These are phyloP conservation scores for Cataglyphis rosenhaueri DNA, from an alignment of 2,888 invertebrate genomes.

Conservation along the genomic window DNA sequence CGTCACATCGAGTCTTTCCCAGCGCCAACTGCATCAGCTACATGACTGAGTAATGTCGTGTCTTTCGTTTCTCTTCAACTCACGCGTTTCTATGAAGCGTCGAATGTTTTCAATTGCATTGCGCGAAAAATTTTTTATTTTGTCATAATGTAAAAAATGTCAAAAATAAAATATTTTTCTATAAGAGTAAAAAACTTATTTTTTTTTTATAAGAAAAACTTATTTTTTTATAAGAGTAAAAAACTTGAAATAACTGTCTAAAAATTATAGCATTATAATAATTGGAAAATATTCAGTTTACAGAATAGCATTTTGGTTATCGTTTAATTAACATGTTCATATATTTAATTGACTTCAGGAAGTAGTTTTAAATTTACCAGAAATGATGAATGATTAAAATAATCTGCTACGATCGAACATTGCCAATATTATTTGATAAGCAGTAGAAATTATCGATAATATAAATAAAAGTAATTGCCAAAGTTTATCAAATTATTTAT, in stretches of 20 bases:
- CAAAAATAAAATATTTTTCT: background rate
- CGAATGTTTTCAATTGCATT: conserved; percentile 22
- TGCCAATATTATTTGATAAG: background rate
- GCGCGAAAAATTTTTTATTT: background rate
- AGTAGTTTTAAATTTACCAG: background rate
- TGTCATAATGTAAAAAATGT: background rate
- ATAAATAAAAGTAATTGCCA: background rate
- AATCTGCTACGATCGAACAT: background rate
- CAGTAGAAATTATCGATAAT: background rate
- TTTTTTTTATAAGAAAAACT: too few species aligned
- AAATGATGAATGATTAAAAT: background rate
- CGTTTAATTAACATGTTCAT: background rate
- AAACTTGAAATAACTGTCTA: background rate
- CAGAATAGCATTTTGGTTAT: background rate
- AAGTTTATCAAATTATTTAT: background rate
- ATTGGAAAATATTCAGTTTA: conserved; percentile 4
- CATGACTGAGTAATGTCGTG: conserved; percentile 37
- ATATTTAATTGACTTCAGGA: background rate
- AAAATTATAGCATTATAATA: background rate
- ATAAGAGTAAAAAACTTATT: background rate
- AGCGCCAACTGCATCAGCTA: conserved; percentile 55
- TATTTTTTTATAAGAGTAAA: background rate
- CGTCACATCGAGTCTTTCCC: conserved; percentile 61
- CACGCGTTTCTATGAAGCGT: conserved; percentile 2
- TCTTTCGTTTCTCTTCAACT: conserved; percentile 53